Base-by-base conservation (phyloP, 1,140 invertebrate genomes). In the Tetraneura akinire region DNA sequence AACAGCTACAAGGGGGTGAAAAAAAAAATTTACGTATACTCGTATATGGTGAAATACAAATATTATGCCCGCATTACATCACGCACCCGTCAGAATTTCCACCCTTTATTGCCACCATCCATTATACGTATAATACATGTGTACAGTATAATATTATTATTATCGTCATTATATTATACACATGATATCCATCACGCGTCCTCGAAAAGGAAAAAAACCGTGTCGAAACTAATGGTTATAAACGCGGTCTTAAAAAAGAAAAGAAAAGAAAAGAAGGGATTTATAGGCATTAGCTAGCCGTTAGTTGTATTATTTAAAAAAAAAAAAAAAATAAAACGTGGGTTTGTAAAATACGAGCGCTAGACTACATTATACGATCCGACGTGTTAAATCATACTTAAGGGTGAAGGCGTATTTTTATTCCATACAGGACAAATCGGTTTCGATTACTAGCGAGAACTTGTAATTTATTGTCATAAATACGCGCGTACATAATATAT, bases 21-120 rank as follows among this genome's bases (percentile, higher is more conserved):
- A 71, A 71, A 47, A 49, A 49, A 13, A 47, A 49, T n/a, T n/a
- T n/a, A n/a, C n/a, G n/a, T n/a, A n/a, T n/a, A n/a, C n/a, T n/a
- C n/a, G n/a, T n/a, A n/a, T n/a, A n/a, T 37, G 32, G n/a, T 29
- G 45, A 51, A 29, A 66, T 42, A 37, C 23, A 55, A n/a, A n/a
- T n/a, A n/a, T n/a, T 21, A 21, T 29, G 73, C 73, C 73, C 73
- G 73, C 73, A 76, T 76, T 76, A 76, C 73, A 76, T 76, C 73
- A 76, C 73, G 53, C 73, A 76, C 73, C 73, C 73, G 73, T 76
- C 51, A 57, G 18, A 42, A 76, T 76, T 23, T 76, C n/a, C 73
- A 60, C 73, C 73, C 73, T 57, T 37, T 23, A 37, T 32, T 26
- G 29, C 45, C 42, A 49, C 70, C 53, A n/a, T 51, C 23, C n/a